These are phyloP conservation scores for Oophaga pumilio DNA, from an alignment of 2,113 vertebrate species.

Conservation along the genomic window DNA sequence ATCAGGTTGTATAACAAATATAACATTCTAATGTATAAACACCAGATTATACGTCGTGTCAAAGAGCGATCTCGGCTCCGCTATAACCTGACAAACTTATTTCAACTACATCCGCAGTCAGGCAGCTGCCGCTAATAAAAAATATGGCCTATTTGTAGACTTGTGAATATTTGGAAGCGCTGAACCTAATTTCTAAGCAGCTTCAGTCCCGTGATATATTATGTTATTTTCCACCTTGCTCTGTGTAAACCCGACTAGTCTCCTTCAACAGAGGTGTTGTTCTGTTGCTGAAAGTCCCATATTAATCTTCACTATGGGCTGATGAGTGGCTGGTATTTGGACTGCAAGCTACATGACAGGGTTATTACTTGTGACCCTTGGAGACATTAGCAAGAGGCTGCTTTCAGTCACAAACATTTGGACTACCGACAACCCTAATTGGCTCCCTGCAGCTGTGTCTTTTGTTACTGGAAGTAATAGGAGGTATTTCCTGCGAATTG, in stretches of 20 bases:
- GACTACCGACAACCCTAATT: slow-evolving; percentile 59
- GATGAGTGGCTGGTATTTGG: slow-evolving; percentile 59
- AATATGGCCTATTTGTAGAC: background rate
- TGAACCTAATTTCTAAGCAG: background rate
- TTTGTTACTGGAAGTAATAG: slow-evolving; percentile 64
- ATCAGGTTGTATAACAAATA: too few species aligned
- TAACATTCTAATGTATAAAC: too few species aligned
- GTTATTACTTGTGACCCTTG: slow-evolving; percentile 64
- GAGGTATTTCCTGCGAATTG: slow-evolving; percentile 57
- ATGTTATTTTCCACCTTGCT: slow-evolving; percentile 7
- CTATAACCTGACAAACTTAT: background rate
- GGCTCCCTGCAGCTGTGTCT: slow-evolving; percentile 59
- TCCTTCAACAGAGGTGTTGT: slow-evolving; percentile 58
- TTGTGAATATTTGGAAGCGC: background rate
- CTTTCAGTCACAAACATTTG: slow-evolving; percentile 60
- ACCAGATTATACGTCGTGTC: too few species aligned
- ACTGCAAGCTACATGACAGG: slow-evolving; percentile 60
- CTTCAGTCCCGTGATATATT: background rate
- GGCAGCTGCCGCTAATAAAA: background rate
- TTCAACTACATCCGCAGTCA: background rate
- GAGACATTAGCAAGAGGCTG: slow-evolving; percentile 53
- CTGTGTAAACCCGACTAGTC: slow-evolving; percentile 6
- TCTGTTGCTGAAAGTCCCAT: slow-evolving; percentile 62
- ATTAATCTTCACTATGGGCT: slow-evolving; percentile 66
- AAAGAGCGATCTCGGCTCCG: background rate